Conservation (phyloP, 2,888 invertebrate genomes). For the Heliconius aoede region DNA sequence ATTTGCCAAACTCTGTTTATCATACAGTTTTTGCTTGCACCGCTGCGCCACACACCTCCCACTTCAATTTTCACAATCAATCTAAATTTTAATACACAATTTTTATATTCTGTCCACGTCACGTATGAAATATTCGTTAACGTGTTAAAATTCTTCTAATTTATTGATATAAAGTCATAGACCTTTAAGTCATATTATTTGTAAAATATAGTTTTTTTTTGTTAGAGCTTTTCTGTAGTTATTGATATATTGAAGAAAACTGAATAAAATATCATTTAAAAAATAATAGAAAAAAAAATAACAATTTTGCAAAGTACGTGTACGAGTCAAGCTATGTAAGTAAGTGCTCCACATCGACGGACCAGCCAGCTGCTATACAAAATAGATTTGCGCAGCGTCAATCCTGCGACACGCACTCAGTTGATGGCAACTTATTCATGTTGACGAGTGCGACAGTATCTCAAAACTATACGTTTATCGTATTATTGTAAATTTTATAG, state of each 20-base stretch:
- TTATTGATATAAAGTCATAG: background rate
- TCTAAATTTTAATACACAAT: slow-evolving; percentile 10
- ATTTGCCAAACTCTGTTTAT: slow-evolving; percentile 55
- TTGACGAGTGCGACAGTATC: slow-evolving; percentile 43
- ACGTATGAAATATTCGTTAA: background rate
- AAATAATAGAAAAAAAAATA: background rate
- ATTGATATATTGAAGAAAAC: background rate
- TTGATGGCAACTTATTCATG: slow-evolving; percentile 53
- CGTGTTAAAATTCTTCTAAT: background rate
- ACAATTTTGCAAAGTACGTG: slow-evolving; percentile 45
- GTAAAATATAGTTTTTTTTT: background rate
- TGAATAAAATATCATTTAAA: background rate
- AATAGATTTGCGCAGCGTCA: slow-evolving; percentile 63
- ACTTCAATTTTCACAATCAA: slow-evolving; percentile 41
- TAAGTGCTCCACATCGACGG: slow-evolving; percentile 31
- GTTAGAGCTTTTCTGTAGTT: too few species aligned
- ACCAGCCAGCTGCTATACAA: slow-evolving; percentile 54
- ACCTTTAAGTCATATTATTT: background rate
- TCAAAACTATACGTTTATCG: too few species aligned
- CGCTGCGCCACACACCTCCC: slow-evolving; percentile 34
- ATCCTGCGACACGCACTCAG: slow-evolving; percentile 53
- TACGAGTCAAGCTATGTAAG: slow-evolving; percentile 39
- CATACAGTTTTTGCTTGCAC: slow-evolving; percentile 49
- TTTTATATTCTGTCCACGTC: slow-evolving; percentile 5
- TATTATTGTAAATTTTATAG: too few species aligned